Conservation (phyloP, 2,888 invertebrate genomes). For the Lamellibrachia columna region DNA sequence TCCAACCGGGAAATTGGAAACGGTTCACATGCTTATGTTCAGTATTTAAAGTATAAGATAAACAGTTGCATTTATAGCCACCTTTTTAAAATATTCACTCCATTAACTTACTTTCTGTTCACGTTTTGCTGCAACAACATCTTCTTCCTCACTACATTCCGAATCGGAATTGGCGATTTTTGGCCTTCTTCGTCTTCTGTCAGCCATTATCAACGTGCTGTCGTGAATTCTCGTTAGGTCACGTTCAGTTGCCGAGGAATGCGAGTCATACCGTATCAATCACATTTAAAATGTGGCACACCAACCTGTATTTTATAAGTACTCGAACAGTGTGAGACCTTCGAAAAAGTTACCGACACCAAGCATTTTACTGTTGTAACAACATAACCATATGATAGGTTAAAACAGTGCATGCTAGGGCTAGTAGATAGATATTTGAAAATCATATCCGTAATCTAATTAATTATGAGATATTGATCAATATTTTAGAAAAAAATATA, state of each 20-base stretch:
- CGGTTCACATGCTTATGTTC: neutral
- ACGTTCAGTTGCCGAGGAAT: neutral
- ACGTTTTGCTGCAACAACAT: neutral
- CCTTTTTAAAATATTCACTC: neutral
- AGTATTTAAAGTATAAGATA: neutral
- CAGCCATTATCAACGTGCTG: conserved; percentile 1
- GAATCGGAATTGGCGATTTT: neutral
- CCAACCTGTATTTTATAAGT: no score
- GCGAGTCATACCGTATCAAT: neutral
- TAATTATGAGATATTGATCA: no score
- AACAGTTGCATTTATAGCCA: neutral
- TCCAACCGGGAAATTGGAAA: neutral
- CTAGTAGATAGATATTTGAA: no score
- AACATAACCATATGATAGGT: no score
- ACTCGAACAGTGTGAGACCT: no score
- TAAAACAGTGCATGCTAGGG: no score
- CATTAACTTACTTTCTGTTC: neutral
- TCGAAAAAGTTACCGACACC: no score
- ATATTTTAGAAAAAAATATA: no score
- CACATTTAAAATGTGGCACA: neutral
- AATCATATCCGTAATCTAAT: no score
- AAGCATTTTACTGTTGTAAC: no score
- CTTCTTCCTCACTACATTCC: neutral
- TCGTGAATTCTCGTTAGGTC: neutral
- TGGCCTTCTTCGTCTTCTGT: conserved; percentile 12